phyloP scores from a whole-genome alignment of 2,797 vertebrate species.

The Chelonia mydas region DNA sequence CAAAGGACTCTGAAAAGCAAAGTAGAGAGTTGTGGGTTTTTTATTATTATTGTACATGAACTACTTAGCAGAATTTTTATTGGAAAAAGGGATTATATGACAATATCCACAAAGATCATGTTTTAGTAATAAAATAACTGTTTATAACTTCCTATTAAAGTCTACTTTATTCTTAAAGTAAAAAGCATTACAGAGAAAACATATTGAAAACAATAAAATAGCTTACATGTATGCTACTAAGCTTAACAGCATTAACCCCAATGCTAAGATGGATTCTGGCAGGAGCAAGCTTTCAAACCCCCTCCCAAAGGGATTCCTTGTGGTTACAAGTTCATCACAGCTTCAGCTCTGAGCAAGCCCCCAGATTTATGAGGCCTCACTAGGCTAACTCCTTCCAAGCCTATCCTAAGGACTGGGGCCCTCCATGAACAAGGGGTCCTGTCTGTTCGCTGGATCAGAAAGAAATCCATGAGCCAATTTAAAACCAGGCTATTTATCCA shows the following conservation, averaged over 20 bases:
- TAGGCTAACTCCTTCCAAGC: neutral
- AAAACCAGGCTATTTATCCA: neutral
- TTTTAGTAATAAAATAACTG: neutral
- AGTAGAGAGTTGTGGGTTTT: neutral
- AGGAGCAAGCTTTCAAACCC: neutral
- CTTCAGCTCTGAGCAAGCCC: neutral
- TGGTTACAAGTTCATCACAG: neutral
- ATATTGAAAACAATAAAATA: neutral
- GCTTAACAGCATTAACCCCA: neutral
- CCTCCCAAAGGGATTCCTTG: neutral
- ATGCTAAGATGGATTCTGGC: neutral
- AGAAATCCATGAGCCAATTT: neutral
- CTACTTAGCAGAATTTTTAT: conserved; percentile 38
- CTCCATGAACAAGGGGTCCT: neutral
- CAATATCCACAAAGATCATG: neutral
- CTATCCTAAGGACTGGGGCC: neutral
- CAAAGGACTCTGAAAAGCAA: conserved; percentile 34
- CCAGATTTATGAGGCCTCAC: neutral
- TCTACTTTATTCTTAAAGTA: neutral
- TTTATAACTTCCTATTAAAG: neutral
- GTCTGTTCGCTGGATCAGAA: neutral
- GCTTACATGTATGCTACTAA: neutral
- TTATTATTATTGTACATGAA: conserved; percentile 21
- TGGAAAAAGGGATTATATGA: neutral
- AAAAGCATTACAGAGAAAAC: neutral